A percentile compares a stretch with the other conserved stretches of the same genome.
phyloP scores from a whole-genome alignment of 2,888 invertebrate genomes.

The Cryptus viduatorius region DNA sequence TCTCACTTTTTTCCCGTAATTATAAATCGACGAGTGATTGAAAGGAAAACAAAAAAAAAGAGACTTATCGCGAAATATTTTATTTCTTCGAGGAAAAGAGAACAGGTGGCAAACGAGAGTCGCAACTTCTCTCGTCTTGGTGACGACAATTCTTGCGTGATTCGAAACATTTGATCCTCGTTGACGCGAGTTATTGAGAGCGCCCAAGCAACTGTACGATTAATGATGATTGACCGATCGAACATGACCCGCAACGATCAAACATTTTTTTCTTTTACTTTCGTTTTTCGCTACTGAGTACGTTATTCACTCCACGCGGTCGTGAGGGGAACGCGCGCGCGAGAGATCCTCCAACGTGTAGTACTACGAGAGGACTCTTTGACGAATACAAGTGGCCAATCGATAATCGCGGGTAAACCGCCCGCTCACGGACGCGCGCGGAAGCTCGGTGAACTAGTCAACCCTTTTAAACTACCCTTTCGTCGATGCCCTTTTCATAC shows the following conservation, averaged over 20 bases:
- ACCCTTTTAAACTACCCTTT: constrained; percentile 30
- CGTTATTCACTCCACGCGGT: constrained; percentile 36
- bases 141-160: background rate
- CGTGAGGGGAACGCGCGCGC: constrained; percentile 37
- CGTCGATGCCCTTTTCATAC: background rate
- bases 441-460: constrained; percentile 40
- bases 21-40: background rate
- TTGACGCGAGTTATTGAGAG: background rate
- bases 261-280: constrained; percentile 12
- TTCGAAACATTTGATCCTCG: background rate
- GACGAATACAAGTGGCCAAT: constrained; percentile 11
- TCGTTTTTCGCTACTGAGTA: background rate
- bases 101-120: constrained; percentile 47
- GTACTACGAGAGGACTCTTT: background rate
- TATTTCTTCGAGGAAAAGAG: background rate
- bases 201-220: background rate
- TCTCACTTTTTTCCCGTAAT: background rate
- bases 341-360: constrained; percentile 33
- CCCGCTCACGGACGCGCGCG: constrained; percentile 36
- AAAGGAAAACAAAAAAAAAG: no score
- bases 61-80: constrained; percentile 6
- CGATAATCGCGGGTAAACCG: constrained; percentile 50
- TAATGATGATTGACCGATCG: constrained; percentile 10
- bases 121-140: background rate
- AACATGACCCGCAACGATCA: background rate